A percentile compares a stretch with the other conserved stretches of the same genome.
Conservation (phyloP, 2,888 invertebrate genomes). For the Cheilosia impressa region DNA sequence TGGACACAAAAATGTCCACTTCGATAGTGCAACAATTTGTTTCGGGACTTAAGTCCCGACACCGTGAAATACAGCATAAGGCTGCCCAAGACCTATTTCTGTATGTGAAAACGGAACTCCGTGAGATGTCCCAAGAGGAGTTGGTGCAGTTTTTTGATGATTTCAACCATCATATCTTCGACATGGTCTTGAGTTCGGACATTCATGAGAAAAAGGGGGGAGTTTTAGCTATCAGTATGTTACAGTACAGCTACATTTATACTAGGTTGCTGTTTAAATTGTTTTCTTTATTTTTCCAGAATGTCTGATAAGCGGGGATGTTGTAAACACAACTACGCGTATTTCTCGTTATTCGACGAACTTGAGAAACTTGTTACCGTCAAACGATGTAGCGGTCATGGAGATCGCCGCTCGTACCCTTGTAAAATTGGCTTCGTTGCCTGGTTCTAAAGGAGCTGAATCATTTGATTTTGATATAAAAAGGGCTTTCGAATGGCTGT, state of each 20-base stretch:
- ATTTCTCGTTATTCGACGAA: constrained; percentile 97
- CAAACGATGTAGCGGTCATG: constrained; percentile 96
- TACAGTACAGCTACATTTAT: neutral
- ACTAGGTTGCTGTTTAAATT: neutral
- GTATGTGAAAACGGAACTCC: constrained; percentile 94
- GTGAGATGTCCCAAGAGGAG: constrained; percentile 95
- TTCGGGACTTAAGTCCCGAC: constrained; percentile 93
- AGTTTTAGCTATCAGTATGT: constrained; percentile 93
- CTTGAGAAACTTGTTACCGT: constrained; percentile 93
- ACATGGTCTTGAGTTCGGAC: constrained; percentile 97
- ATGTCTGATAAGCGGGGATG: constrained; percentile 96
- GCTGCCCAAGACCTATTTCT: constrained; percentile 95
- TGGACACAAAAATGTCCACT: constrained; percentile 80
- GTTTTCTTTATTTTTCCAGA: constrained; percentile 85
- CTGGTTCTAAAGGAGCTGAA: constrained; percentile 96
- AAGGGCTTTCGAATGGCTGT: constrained; percentile 97
- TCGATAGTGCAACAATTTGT: constrained; percentile 91
- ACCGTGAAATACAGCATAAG: constrained; percentile 92
- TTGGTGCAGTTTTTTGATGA: constrained; percentile 96
- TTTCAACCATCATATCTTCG: constrained; percentile 97
- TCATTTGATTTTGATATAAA: constrained; percentile 99
- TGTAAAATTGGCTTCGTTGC: constrained; percentile 94
- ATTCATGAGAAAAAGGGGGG: constrained; percentile 98
- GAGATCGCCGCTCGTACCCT: constrained; percentile 98
- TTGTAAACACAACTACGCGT: constrained; percentile 94